Evolutionary conservation across 1,140 invertebrate species (phyloP), one percentile per base, ranked within the genome.

Genomic region (Meloidogyne floridensis): DNA sequence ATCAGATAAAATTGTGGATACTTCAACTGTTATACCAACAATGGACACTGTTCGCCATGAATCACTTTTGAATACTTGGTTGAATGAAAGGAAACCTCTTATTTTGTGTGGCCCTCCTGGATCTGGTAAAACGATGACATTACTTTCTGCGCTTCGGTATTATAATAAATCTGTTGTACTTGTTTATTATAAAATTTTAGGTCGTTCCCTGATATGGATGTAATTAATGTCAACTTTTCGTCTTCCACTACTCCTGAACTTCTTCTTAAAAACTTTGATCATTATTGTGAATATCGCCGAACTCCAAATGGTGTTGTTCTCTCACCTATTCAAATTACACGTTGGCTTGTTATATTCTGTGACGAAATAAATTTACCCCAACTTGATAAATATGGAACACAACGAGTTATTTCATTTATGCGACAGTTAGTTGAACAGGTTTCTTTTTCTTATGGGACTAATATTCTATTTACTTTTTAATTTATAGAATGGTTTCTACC

Each of bases 351-450:
- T 10, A 92, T 99, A n/a, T 99, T 99, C 93, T 99, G 98, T 91
- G 98, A 99, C 91, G 98, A 99, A 93, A 99, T 99, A 89, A 99
- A 99, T 92, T 93, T 99, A 87, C 98, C 98, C 0, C 96, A 98
- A 88, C 97, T 98, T 95, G 98, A 99, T 90, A 94, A 96, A 87
- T 98, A 98, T 88, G 96, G 92, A 65, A 99, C 98, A 0, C 97
- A 99, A 91, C 92, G 97, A 81, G 97, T 99, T 0, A 99, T 99
- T 83, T 98, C 96, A 10, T 99, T 99, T 92, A 91, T 99, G 80
- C 92, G 98, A 54, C 98, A 99, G 91, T 92, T 99, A 81, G 95
- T 99, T 0, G 97, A 99, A 91, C 96, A 99, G 88, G 93, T 92
- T 32, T 32, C 32, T 32, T 32, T 11, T 18, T 56, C 43, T 53